Evolutionary conservation across 2,888 invertebrate species (phyloP), one percentile per base, ranked within the genome.

Genomic region (Dynastes hyllus): DNA sequence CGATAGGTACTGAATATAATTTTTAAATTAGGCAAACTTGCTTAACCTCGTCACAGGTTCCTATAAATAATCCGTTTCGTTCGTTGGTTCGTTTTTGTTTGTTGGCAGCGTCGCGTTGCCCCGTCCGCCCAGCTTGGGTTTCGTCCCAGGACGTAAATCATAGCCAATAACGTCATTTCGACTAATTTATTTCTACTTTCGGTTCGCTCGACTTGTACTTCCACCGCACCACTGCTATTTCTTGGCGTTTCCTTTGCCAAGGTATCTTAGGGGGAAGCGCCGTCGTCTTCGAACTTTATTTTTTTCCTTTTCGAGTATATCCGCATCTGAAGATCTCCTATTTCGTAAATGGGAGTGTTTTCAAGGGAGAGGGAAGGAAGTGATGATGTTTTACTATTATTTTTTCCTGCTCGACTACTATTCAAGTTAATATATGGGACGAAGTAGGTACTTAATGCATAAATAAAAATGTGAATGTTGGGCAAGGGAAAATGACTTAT

Each of bases 111-210:
- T 45, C 65, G 27, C 27, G 69, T 45, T 50, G 27, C 66, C 66
- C 6, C 55, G 66, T 70, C 58, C 80, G 66, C 67, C 70, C 78
- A 76, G 76, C 40, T 73, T 40, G 13, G 73, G 73, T 58, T 58
- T 40, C 73, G 58, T 73, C 73, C 73, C 73, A 73, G 53, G 27
- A 55, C 61, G 81, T 83, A 83, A 83, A 82, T 83, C 83, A 83
- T 80, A 81, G 55, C 78, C 80, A 83, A 82, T 82, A 82, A 81
- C 69, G 82, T 83, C 83, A 77, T 81, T 80, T 76, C 76, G 76
- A 75, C 80, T 81, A 83, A 83, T 83, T 83, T 83, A 83, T 83
- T 81, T 83, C 77, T 58, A 80, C 78, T 81, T 81, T 79, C 71
- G 81, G 81, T 73, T 40, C 80, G 80, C 79, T 80, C 76, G 81